Conservation (phyloP, 2,797 vertebrate species). For the Thunnus albacares region DNA sequence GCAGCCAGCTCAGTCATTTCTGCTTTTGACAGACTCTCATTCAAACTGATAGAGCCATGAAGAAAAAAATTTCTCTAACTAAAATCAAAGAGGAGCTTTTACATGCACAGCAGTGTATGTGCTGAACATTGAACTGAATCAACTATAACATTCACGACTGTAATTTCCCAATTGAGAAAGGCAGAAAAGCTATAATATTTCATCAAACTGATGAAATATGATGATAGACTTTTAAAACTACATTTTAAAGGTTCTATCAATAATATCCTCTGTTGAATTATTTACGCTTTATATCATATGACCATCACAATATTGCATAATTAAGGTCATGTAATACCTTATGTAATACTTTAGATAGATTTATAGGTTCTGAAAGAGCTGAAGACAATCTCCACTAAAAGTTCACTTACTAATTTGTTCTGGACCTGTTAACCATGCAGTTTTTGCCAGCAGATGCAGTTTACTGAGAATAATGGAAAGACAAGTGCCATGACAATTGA, state of each 20-base stretch:
- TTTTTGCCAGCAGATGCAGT: neutral
- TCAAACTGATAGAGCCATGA: constrained; percentile 58
- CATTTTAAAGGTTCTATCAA: too few species aligned
- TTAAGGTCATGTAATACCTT: neutral
- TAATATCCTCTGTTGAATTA: neutral
- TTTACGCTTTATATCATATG: neutral
- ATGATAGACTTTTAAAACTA: neutral
- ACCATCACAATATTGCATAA: neutral
- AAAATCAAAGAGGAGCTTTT: constrained; percentile 23
- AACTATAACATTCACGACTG: neutral
- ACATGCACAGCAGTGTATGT: neutral
- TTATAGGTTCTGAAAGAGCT: neutral
- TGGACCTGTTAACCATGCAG: neutral
- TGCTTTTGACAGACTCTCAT: constrained; percentile 62
- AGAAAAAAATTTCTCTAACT: constrained; percentile 4
- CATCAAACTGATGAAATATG: neutral
- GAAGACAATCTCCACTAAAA: neutral
- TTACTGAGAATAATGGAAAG: neutral
- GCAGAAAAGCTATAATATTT: neutral
- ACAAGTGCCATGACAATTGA: neutral
- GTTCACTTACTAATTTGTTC: too few species aligned
- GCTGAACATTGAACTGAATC: constrained; percentile 28
- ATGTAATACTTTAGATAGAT: neutral
- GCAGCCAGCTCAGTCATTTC: constrained; percentile 67
- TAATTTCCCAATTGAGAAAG: neutral